A percentile compares a stretch with the other conserved stretches of the same genome.
Evolutionary conservation across 2,888 invertebrate species (phyloP).

Genomic region (Eupithecia vulgata): DNA sequence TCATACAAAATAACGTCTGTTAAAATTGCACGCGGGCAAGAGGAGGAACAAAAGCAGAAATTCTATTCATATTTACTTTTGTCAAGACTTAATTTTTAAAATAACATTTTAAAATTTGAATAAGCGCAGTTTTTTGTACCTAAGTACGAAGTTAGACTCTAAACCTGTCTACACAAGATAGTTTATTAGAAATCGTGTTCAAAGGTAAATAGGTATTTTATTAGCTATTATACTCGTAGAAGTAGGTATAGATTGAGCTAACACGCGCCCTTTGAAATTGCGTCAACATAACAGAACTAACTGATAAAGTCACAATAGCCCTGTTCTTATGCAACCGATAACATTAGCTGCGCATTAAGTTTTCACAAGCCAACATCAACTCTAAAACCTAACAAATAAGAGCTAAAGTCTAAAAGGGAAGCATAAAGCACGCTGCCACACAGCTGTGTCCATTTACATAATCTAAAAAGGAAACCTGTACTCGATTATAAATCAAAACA

Average conservation of each 20-base stretch:
- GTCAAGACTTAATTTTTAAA: not conserved
- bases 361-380: conserved; percentile 48
- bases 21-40: not conserved
- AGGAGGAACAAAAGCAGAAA: not conserved
- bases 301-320: conserved; percentile 72
- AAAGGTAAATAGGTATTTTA: conserved; percentile 5
- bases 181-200: not conserved
- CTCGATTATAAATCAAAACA: conserved; percentile 52
- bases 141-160: not conserved
- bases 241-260: conserved; percentile 7
- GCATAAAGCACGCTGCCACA: conserved; percentile 50
- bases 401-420: conserved; percentile 47
- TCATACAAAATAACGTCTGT: not conserved
- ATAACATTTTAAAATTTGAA: not conserved
- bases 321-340: conserved; percentile 77
- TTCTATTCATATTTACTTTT: not conserved
- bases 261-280: conserved; percentile 49
- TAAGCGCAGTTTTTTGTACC: not conserved
- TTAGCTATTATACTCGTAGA: not conserved
- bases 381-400: conserved; percentile 46
- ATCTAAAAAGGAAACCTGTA: conserved; percentile 51
- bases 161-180: not conserved
- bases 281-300: conserved; percentile 57
- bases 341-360: conserved; percentile 64
- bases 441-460: conserved; percentile 76